phyloP scores from a whole-genome alignment of 2,113 vertebrate genomes.

The Callipepla squamata region DNA sequence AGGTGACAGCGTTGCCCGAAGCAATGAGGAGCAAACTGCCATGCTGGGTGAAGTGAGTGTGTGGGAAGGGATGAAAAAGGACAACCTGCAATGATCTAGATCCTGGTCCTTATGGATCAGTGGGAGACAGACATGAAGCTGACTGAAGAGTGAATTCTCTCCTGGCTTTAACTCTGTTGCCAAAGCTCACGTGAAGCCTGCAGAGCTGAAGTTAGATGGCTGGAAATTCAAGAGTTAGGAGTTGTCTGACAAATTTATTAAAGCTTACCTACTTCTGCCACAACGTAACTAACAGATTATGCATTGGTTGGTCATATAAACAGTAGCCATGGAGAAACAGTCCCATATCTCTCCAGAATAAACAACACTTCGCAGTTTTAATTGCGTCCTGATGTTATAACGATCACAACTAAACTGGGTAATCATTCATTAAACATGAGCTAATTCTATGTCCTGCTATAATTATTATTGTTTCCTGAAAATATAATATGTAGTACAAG shows the following conservation, averaged over 20 bases:
- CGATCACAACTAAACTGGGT: conserved; percentile 64
- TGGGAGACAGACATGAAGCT: not conserved
- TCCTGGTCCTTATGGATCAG: not conserved
- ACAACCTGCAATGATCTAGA: not conserved
- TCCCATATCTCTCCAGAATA: conserved; percentile 42
- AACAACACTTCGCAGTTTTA: conserved; percentile 60
- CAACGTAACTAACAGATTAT: not conserved
- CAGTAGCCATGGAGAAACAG: not conserved
- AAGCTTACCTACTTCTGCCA: not conserved
- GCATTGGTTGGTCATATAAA: conserved; percentile 1
- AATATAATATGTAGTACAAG: conserved; percentile 48
- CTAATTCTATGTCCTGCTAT: conserved; percentile 72
- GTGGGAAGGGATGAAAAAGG: not conserved
- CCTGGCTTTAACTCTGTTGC: not conserved
- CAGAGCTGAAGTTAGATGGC: not conserved
- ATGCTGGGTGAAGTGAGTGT: fast-evolving
- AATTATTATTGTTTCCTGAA: conserved; percentile 80
- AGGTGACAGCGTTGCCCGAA: not conserved
- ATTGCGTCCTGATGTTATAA: conserved; percentile 63
- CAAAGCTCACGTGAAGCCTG: not conserved
- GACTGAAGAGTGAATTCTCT: not conserved
- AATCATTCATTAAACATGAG: conserved; percentile 77
- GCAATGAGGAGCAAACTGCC: not conserved
- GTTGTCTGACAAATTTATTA: not conserved
- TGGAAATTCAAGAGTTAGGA: not conserved